A percentile compares a stretch with the other conserved stretches of the same genome.
These are phyloP conservation scores for Eupleurogrammus muticus DNA, from an alignment of 2,797 vertebrate species.

Conservation along the genomic window DNA sequence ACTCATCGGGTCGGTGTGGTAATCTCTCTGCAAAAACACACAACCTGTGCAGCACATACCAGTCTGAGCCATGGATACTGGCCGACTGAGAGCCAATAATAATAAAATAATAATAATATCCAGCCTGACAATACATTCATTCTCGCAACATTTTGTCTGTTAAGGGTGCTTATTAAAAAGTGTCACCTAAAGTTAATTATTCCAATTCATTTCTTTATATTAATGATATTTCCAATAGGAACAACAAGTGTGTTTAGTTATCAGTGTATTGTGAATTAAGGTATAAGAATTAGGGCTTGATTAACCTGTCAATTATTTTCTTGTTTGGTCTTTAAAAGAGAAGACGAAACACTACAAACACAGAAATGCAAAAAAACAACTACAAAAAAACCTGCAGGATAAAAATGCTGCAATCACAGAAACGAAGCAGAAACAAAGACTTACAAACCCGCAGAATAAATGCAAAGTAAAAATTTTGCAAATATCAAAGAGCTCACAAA, in stretches of 20 bases:
- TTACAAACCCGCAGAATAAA: no score
- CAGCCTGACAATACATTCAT: constrained; percentile 42
- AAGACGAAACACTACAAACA: no score
- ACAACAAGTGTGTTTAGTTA: background rate
- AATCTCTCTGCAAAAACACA: constrained; percentile 44
- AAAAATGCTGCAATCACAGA: background rate
- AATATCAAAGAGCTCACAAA: no score
- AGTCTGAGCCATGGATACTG: constrained; percentile 44
- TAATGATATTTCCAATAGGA: background rate
- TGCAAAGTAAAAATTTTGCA: no score
- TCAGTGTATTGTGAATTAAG: background rate
- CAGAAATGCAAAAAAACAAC: no score
- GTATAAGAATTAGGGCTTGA: background rate
- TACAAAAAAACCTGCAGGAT: no score
- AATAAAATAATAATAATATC: no score
- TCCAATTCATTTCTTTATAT: constrained; percentile 30
- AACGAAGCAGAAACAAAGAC: no score
- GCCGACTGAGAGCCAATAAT: constrained; percentile 35
- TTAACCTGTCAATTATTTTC: background rate
- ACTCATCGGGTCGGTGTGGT: constrained; percentile 29
- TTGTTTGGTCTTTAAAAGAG: no score
- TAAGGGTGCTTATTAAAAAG: constrained; percentile 12
- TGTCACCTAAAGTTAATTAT: background rate
- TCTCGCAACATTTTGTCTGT: constrained; percentile 33
- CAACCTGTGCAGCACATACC: constrained; percentile 47